phyloP scores from a whole-genome alignment of 2,797 vertebrate genomes.

The Lophotriccus pileatus region DNA sequence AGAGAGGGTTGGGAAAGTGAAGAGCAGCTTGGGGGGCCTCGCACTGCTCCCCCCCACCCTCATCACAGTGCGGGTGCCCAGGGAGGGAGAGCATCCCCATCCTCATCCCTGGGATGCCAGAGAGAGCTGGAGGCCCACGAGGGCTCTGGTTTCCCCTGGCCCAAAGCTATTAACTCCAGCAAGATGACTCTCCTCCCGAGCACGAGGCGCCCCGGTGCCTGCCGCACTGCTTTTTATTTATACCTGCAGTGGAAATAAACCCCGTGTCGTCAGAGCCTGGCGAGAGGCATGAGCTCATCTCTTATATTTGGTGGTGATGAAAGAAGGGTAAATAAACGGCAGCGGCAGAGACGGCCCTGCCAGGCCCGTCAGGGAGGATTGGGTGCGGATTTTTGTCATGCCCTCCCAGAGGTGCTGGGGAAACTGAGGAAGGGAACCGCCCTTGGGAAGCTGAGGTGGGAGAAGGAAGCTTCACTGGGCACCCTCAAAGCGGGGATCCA shows the following conservation, averaged over 20 bases:
- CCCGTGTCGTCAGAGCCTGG: background rate
- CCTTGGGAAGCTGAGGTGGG: background rate
- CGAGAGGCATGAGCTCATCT: constrained; percentile 66
- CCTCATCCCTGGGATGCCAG: background rate
- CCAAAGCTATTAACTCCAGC: background rate
- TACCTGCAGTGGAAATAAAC: constrained; percentile 70
- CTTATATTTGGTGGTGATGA: constrained; percentile 67
- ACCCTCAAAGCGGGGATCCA: background rate
- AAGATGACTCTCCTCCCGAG: background rate
- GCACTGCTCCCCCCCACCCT: accelerated
- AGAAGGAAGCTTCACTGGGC: background rate
- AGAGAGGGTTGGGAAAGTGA: background rate
- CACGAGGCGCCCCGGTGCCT: background rate
- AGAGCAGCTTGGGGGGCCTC: background rate
- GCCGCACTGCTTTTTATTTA: constrained; percentile 53
- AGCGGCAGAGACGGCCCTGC: background rate
- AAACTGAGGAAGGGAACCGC: background rate
- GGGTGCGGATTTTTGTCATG: background rate
- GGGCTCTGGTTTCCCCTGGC: background rate
- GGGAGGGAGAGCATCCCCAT: background rate
- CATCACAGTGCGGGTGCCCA: accelerated
- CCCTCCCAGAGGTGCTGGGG: background rate
- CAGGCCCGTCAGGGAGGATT: background rate
- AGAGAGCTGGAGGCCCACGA: background rate
- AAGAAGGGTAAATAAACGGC: constrained; percentile 67